Percentiles rank a stretch among this genome's conserved stretches.
phyloP scores from a whole-genome alignment of 2,113 vertebrate species.

The Pao palembangensis region DNA sequence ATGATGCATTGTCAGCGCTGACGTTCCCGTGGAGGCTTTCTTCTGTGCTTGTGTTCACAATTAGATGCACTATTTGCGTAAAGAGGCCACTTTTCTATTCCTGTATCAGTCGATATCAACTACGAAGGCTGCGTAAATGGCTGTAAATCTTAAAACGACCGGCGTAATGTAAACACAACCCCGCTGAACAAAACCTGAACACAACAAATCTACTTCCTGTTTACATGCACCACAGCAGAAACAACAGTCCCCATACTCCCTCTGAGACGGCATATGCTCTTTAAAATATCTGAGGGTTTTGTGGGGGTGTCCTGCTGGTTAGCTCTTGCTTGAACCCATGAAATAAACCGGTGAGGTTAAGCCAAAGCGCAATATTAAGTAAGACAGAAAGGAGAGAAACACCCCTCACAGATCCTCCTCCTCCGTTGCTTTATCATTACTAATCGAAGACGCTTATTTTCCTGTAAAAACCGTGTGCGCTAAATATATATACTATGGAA shows the following conservation, averaged over 20 bases:
- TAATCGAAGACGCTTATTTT: background rate
- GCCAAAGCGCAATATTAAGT: background rate
- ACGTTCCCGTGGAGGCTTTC: background rate
- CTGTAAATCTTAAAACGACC: too few species aligned
- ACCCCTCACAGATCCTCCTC: background rate
- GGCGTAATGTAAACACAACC: too few species aligned
- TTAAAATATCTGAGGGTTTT: background rate
- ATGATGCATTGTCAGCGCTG: slow-evolving; percentile 29
- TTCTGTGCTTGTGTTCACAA: too few species aligned
- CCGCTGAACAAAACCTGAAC: too few species aligned
- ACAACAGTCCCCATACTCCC: background rate
- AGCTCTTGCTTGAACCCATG: background rate
- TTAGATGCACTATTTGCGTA: too few species aligned
- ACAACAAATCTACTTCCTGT: slow-evolving; percentile 33
- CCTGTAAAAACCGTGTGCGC: background rate
- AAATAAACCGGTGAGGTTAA: background rate
- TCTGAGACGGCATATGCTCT: background rate
- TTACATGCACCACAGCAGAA: slow-evolving; percentile 15
- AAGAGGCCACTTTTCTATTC: too few species aligned
- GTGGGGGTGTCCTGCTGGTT: background rate
- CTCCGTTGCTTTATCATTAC: background rate
- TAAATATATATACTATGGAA: too few species aligned
- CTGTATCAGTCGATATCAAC: too few species aligned
- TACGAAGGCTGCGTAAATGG: too few species aligned
- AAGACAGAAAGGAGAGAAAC: background rate